A percentile compares a stretch with the other conserved stretches of the same genome.
phyloP scores from a whole-genome alignment of 2,888 invertebrate genomes.

The Diadromus collaris region DNA sequence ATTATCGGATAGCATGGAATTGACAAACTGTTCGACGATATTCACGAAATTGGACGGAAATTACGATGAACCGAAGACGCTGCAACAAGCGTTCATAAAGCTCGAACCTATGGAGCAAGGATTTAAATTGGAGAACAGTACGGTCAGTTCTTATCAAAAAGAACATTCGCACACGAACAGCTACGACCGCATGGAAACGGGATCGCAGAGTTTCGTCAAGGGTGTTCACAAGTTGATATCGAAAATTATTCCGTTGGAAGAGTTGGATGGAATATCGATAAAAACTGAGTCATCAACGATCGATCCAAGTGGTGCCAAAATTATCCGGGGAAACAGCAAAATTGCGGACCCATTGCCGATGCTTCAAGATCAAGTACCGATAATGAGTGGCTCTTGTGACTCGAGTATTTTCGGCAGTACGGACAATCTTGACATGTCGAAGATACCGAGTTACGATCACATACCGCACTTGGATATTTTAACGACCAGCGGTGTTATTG shows the following conservation, averaged over 20 bases:
- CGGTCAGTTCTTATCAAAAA: constrained; percentile 66
- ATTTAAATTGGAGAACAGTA: constrained; percentile 70
- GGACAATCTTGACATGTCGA: constrained; percentile 74
- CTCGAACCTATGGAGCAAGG: constrained; percentile 72
- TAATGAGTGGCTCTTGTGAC: constrained; percentile 72
- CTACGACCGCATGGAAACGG: constrained; percentile 62
- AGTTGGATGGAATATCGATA: constrained; percentile 51
- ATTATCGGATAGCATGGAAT: constrained; percentile 64
- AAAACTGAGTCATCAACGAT: constrained; percentile 60
- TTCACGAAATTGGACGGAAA: constrained; percentile 68
- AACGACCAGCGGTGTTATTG: constrained; percentile 73
- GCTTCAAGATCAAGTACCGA: constrained; percentile 73
- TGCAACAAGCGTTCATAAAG: constrained; percentile 74
- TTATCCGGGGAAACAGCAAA: constrained; percentile 61
- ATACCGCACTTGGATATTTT: constrained; percentile 76
- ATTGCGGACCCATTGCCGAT: constrained; percentile 68
- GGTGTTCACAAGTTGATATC: constrained; percentile 73
- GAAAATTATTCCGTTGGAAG: constrained; percentile 66
- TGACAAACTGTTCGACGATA: constrained; percentile 65
- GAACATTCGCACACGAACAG: constrained; percentile 63
- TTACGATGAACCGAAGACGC: constrained; percentile 69
- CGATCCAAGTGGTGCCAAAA: constrained; percentile 37
- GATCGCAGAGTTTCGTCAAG: constrained; percentile 69
- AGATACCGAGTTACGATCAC: constrained; percentile 75
- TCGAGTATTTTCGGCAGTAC: constrained; percentile 73